These are phyloP conservation scores for Melinaea marsaeus DNA, from an alignment of 2,888 invertebrate species.

Conservation along the genomic window DNA sequence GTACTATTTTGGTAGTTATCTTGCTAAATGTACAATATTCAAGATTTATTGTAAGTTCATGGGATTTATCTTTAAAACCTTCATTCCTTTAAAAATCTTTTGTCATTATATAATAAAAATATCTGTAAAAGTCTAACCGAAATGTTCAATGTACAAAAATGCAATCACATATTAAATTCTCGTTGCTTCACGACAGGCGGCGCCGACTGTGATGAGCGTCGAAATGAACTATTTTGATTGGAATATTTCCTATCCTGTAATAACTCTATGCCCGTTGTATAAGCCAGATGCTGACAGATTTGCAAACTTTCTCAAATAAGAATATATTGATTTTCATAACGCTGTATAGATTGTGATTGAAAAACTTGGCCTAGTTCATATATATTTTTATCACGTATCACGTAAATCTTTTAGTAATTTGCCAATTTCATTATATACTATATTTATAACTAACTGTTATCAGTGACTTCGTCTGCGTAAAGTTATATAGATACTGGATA, in stretches of 20 bases:
- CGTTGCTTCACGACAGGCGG: slow-evolving; percentile 55
- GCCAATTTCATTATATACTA: too few species aligned
- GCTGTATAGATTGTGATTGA: too few species aligned
- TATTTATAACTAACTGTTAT: too few species aligned
- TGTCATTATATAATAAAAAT: too few species aligned
- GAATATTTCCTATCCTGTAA: slow-evolving; percentile 82
- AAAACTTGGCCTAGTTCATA: too few species aligned
- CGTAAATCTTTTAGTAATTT: too few species aligned
- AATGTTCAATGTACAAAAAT: background rate
- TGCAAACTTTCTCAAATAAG: slow-evolving; percentile 48
- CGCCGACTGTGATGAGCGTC: slow-evolving; percentile 83
- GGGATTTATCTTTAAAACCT: background rate
- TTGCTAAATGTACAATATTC: slow-evolving; percentile 52
- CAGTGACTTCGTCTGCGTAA: too few species aligned
- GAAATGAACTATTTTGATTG: slow-evolving; percentile 84
- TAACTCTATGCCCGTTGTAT: slow-evolving; percentile 80
- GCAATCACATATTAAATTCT: background rate
- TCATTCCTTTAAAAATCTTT: background rate
- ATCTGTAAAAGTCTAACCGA: too few species aligned
- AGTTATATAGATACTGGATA: too few species aligned
- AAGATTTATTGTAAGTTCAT: slow-evolving; percentile 56
- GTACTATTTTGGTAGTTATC: slow-evolving; percentile 43
- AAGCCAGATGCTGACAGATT: slow-evolving; percentile 70
- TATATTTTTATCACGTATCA: too few species aligned
- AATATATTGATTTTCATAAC: background rate